Conservation (phyloP, 2,888 invertebrate genomes). For the Amitus sp. region DNA sequence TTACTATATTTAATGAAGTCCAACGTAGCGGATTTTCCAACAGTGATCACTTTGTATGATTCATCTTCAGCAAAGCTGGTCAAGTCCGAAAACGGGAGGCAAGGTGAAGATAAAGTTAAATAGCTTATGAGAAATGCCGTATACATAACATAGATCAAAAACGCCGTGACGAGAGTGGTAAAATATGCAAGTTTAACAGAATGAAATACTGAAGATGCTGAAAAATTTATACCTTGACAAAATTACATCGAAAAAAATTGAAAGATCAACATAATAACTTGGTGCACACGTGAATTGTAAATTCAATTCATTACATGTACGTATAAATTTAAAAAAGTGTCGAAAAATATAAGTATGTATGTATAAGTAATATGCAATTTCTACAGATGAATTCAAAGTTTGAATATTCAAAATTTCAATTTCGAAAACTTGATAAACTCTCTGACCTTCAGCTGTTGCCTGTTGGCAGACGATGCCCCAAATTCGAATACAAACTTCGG, state of each 20-base stretch:
- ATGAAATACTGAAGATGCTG: conserved; percentile 12
- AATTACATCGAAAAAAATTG: not conserved
- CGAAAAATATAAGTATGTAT: too few relatives aligned
- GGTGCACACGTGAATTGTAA: too few relatives aligned
- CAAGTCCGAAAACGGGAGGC: conserved; percentile 15
- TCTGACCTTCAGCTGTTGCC: too few relatives aligned
- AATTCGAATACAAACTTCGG: too few relatives aligned
- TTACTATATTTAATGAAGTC: conserved; percentile 14
- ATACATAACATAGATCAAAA: conserved; percentile 25
- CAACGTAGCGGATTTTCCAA: conserved; percentile 15
- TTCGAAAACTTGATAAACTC: too few relatives aligned
- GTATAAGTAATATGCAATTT: too few relatives aligned
- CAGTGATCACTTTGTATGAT: conserved; percentile 21
- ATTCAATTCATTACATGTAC: too few relatives aligned
- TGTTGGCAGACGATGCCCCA: too few relatives aligned
- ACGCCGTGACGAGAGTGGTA: conserved; percentile 1
- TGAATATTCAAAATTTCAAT: too few relatives aligned
- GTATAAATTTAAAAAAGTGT: too few relatives aligned
- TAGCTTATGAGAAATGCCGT: conserved; percentile 33
- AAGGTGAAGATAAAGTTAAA: conserved; percentile 18
- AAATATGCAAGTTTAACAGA: conserved; percentile 23
- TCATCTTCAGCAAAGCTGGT: conserved; percentile 17
- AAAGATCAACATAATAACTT: too few relatives aligned
- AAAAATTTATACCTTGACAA: not conserved
- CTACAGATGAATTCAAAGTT: too few relatives aligned